Base-by-base conservation (phyloP, 1,140 invertebrate species). In the Contarinia nasturtii region DNA sequence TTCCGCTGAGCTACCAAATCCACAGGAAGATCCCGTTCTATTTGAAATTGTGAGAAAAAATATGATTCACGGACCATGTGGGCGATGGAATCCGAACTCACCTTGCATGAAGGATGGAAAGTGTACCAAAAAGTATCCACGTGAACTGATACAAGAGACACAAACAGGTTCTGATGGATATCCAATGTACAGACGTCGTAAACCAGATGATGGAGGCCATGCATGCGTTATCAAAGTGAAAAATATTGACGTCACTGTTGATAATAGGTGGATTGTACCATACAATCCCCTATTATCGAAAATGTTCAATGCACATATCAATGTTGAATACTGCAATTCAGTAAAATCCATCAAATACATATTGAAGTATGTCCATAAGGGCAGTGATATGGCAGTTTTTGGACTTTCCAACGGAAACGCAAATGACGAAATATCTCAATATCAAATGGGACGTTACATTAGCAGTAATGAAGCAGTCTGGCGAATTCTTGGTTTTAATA, bases 41-140 rank as follows among this genome's bases (percentile, higher is more conserved):
- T 59, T 56, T 61, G 57, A 63, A 21, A 55, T 64, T 50, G 53
- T 69, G 17, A 64, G 42, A 4, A 63, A 44, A 46, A 63, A 65
- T 47, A 71, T 72, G 70, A 67, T 72, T 50, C 69, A 74, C 64
- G 69, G 70, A 17, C 71, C 69, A 45, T 74, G 68, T 58, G 71
- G 67, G 22, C 5, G 33, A 27, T 37, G 64, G 0, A 73, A 72
- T 52, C 51, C 7, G 15, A 54, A 54, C 2, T 52, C 51, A 49
- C 48, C 46, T 48, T 54, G 52, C 38, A 51, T 52, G 48, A 42
- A 48, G 67, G 65, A 46, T 66, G 66, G 5, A 18, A 43, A 43
- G 7, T 43, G 53, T 47, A 22, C 50, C 7, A 46, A 54, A 53
- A 45, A 46, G 48, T 55, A 57, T 53, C 56, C 63, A 50, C 40